Percentiles rank a stretch among this genome's conserved stretches.
These are phyloP conservation scores for Lycocerus yunnanus DNA, from an alignment of 2,888 invertebrate species.

Conservation along the genomic window DNA sequence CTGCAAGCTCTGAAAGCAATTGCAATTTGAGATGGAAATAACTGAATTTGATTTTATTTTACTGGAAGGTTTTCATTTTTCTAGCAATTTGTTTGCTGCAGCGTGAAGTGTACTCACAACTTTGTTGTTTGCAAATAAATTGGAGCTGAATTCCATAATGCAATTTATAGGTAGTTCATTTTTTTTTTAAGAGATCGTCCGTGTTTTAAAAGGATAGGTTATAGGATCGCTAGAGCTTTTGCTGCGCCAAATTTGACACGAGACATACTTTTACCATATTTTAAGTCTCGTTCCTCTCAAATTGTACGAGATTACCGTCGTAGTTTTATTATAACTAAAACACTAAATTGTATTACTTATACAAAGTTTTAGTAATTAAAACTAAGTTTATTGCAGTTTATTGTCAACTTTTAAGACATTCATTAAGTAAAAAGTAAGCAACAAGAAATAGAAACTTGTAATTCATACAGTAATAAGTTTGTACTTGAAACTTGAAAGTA, in stretches of 20 bases:
- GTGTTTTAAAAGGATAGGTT: not conserved
- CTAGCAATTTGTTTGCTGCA: not conserved
- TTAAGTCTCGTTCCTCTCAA: not conserved
- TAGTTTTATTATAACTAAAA: not conserved
- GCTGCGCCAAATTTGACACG: not conserved
- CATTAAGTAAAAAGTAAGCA: not conserved
- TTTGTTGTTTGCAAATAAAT: not conserved
- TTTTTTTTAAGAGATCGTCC: too few relatives aligned
- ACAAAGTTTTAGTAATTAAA: not conserved
- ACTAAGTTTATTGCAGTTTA: not conserved
- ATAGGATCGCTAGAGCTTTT: not conserved
- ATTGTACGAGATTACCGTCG: not conserved
- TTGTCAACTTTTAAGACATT: not conserved
- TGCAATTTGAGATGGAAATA: constrained; percentile 15
- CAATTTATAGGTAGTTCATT: too few relatives aligned
- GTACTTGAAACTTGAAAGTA: not conserved
- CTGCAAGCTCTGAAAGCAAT: constrained; percentile 10
- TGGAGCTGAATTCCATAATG: not conserved
- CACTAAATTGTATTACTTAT: not conserved
- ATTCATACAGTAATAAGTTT: not conserved
- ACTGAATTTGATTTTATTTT: not conserved
- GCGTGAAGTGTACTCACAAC: not conserved
- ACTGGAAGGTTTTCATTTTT: not conserved
- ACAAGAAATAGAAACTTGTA: not conserved
- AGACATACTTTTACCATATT: not conserved